Percentiles rank a stretch among this genome's conserved stretches.
These are phyloP conservation scores for Leptothorax acervorum DNA, from an alignment of 2,888 invertebrate genomes.

Conservation along the genomic window DNA sequence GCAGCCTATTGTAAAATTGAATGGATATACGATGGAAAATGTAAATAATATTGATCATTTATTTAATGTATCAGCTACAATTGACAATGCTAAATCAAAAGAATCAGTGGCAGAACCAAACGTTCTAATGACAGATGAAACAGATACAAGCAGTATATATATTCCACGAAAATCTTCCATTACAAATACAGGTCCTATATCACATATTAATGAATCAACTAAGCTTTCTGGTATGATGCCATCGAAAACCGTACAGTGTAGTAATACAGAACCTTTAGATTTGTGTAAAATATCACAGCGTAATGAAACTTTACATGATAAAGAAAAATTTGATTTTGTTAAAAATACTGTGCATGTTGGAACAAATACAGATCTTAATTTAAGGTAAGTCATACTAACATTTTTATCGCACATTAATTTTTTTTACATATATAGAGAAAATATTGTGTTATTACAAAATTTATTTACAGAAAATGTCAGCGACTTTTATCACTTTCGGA, in stretches of 20 bases:
- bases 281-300: constrained; percentile 57
- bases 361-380: constrained; percentile 72
- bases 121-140: constrained; percentile 3
- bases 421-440: neutral
- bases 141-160: neutral
- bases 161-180: constrained; percentile 16
- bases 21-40: constrained; percentile 36
- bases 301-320: constrained; percentile 55
- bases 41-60: constrained; percentile 14
- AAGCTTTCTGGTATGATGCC: constrained; percentile 44
- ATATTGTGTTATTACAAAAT: constrained; percentile 33
- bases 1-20: constrained; percentile 36
- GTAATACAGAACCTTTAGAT: constrained; percentile 55
- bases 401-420: neutral
- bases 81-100: constrained; percentile 17
- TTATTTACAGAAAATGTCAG: constrained; percentile 76
- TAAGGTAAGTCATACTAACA: constrained; percentile 71
- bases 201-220: constrained; percentile 47
- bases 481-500: constrained; percentile 88
- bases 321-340: constrained; percentile 45
- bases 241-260: constrained; percentile 51
- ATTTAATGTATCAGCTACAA: constrained; percentile 13
- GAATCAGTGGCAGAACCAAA: constrained; percentile 41
- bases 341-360: constrained; percentile 61
- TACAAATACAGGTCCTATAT: constrained; percentile 33